Percentiles rank a stretch among this genome's conserved stretches.
phyloP scores from a whole-genome alignment of 1,140 invertebrate genomes.

The Platorchestia sp. region DNA sequence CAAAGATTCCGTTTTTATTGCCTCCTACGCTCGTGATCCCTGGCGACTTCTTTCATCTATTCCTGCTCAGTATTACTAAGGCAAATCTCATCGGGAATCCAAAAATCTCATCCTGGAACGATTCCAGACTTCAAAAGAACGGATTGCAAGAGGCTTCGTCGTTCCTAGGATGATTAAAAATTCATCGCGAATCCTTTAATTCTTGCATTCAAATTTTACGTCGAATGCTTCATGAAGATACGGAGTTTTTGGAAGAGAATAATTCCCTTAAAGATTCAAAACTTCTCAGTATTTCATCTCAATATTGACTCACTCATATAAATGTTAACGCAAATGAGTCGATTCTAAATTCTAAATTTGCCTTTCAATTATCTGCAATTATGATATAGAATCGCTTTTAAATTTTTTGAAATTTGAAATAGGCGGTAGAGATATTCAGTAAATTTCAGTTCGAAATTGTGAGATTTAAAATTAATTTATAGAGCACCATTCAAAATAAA shows the following conservation, averaged over 20 bases:
- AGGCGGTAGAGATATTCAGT: too few species aligned
- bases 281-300: too few species aligned
- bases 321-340: too few species aligned
- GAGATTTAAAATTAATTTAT: too few species aligned
- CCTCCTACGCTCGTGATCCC: not conserved
- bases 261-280: too few species aligned
- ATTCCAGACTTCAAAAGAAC: constrained; percentile 27
- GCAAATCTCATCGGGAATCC: not conserved
- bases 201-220: not conserved
- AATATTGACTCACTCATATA: too few species aligned
- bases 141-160: not conserved
- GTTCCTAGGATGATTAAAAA: not conserved
- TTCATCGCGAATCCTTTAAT: not conserved
- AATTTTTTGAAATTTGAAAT: too few species aligned
- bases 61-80: not conserved
- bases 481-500: too few species aligned
- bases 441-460: too few species aligned
- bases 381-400: too few species aligned
- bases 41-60: not conserved
- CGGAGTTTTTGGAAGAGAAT: not conserved
- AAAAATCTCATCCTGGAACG: constrained; percentile 42
- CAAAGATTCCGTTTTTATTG: not conserved
- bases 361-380: too few species aligned
- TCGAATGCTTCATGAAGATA: not conserved
- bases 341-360: too few species aligned